These are phyloP conservation scores for Meles meles DNA, from an alignment of 2,113 vertebrate genomes.

Conservation along the genomic window DNA sequence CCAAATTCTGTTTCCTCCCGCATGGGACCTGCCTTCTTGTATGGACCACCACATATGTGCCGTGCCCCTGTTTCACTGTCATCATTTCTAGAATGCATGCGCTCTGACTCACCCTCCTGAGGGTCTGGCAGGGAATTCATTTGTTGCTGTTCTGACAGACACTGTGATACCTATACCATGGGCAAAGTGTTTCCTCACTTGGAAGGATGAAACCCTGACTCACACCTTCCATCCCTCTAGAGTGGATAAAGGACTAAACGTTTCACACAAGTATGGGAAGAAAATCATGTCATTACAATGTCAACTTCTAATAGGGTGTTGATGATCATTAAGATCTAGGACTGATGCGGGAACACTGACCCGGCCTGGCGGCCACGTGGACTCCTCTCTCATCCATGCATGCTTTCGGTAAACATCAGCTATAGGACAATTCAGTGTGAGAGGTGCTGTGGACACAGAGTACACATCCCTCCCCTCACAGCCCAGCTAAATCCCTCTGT, in stretches of 20 bases:
- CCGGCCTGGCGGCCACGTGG: neutral
- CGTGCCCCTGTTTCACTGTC: neutral
- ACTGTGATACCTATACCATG: neutral
- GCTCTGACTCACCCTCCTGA: slow-evolving; percentile 15
- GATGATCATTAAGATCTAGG: neutral
- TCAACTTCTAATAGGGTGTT: neutral
- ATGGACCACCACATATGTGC: neutral
- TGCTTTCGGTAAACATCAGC: neutral
- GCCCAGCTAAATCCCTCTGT: neutral
- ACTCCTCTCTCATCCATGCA: neutral
- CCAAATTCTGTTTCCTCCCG: neutral
- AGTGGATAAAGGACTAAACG: slow-evolving; percentile 39
- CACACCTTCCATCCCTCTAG: slow-evolving; percentile 4
- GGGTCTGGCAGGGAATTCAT: neutral
- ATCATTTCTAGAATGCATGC: neutral
- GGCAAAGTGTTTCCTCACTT: slow-evolving; percentile 23
- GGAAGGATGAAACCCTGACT: slow-evolving; percentile 13
- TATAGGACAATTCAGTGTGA: neutral
- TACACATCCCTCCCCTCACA: neutral
- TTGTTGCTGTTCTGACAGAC: slow-evolving; percentile 30
- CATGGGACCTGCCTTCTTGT: neutral
- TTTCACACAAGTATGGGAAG: neutral
- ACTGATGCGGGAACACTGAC: neutral
- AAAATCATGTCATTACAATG: neutral
- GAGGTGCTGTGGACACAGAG: neutral